A percentile compares a stretch with the other conserved stretches of the same genome.
Evolutionary conservation across 2,797 vertebrate species (phyloP).

Genomic region (Manis javanica): DNA sequence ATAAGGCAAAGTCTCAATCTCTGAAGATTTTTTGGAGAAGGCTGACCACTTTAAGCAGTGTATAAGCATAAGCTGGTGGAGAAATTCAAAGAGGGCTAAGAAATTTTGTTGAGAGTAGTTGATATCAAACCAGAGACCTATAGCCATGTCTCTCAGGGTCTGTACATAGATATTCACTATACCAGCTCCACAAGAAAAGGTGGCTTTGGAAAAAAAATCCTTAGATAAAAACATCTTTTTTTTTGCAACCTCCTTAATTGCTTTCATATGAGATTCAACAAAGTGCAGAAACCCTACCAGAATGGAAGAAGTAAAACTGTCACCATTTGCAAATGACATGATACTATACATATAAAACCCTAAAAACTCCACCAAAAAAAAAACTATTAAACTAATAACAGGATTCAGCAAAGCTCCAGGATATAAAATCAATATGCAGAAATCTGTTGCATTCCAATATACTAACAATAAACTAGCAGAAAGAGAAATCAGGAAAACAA

Average conservation of each 20-base stretch:
- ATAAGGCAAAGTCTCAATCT: neutral
- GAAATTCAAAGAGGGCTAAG: neutral
- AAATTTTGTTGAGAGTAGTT: neutral
- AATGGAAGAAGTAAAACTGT: neutral
- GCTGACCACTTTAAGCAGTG: neutral
- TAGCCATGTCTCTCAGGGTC: neutral
- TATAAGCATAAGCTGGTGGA: neutral
- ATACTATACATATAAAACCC: too few relatives aligned
- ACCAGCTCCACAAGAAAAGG: neutral
- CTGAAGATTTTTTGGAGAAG: neutral
- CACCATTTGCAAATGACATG: too few relatives aligned
- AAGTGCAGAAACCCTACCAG: neutral
- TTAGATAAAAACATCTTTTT: neutral
- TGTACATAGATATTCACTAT: neutral
- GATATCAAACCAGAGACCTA: neutral
- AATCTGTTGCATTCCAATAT: too few relatives aligned
- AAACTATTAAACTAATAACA: too few relatives aligned
- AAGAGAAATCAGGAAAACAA: too few relatives aligned
- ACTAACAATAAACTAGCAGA: too few relatives aligned
- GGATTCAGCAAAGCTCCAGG: too few relatives aligned
- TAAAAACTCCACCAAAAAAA: too few relatives aligned
- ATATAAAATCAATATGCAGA: too few relatives aligned
- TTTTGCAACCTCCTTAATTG: neutral
- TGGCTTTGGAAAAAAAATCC: neutral
- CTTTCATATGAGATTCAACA: neutral